These are phyloP conservation scores for Diorhabda sublineata DNA, from an alignment of 1,140 invertebrate species.

Conservation along the genomic window DNA sequence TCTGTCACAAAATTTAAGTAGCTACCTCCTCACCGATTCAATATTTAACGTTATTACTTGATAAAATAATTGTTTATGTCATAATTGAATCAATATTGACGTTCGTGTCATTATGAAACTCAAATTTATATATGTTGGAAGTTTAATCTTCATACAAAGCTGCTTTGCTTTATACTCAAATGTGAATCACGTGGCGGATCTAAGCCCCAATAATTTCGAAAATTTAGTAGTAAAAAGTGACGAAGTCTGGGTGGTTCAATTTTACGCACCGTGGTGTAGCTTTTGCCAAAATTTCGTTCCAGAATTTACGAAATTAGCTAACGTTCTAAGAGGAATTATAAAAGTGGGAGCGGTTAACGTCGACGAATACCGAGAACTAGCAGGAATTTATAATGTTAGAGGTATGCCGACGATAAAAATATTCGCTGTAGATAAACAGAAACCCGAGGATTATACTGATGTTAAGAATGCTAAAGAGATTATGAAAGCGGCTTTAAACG, in stretches of 20 bases:
- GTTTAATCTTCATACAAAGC: no score
- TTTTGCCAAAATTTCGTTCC: slow-evolving; percentile 46
- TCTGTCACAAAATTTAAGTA: no score
- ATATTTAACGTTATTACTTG: no score
- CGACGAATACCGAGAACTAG: slow-evolving; percentile 78
- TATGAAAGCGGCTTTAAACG: slow-evolving; percentile 74
- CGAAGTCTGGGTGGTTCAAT: slow-evolving; percentile 85
- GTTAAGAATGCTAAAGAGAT: slow-evolving; percentile 78
- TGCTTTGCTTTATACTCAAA: not conserved
- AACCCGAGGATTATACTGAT: slow-evolving; percentile 80
- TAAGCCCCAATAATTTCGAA: slow-evolving; percentile 72
- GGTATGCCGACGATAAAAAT: slow-evolving; percentile 98
- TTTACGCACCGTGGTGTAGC: slow-evolving; percentile 52
- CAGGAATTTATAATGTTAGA: slow-evolving; percentile 71
- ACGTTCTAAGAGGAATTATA: slow-evolving; percentile 80
- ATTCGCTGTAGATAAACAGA: slow-evolving; percentile 80
- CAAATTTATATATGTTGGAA: no score
- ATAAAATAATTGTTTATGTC: no score
- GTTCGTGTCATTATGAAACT: no score
- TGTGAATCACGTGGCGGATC: slow-evolving; percentile 67
- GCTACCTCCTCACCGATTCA: no score
- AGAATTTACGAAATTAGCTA: slow-evolving; percentile 82
- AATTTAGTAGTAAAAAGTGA: slow-evolving; percentile 69
- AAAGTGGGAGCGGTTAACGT: slow-evolving; percentile 91
- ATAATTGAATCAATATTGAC: no score